Base-by-base conservation (phyloP, 1,140 invertebrate genomes). In the Camponotus vicinus region DNA sequence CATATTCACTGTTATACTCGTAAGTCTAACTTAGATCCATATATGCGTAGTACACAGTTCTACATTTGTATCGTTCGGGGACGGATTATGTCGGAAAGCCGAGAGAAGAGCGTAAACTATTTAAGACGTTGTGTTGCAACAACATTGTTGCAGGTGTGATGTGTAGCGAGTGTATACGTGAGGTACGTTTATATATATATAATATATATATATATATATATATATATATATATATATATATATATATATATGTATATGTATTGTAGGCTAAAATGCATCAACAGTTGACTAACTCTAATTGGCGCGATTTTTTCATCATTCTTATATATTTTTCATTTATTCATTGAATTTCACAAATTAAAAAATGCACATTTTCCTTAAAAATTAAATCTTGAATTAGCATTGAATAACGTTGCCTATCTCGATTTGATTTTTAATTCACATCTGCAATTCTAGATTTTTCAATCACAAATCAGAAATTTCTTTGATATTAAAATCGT, bases 81-180 rank as follows among this genome's bases (percentile, higher is more conserved):
- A 92, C 90, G 90, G 91, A 92, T 91, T 90, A 86, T 88, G 90
- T 89, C 90, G 91, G 88, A 92, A 91, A 91, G 87, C 89, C 78
- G 83, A 90, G 83, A 90, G 89, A 83, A 73, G 89, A 90, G 79
- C 75, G 89, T 90, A 59, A 90, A 90, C 61, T 89, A 79, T 89
- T 87, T 85, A 45, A 49, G 27, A 75, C 67, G 34, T 21, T 6
- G 34, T 34, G 34, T 21, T 52, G 27, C 21, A 63, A 63, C 11
- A 27, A 82, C 79, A 40, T 45, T 40, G 11, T 82, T 40, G 15
- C 21, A 63, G 27, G 8, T 83, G 40, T 55, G 32, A 73, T 55
- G 71, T 42, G 40, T 55, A 32, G 32, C 18, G 49, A n/a, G 42
- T 71, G 27, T 83, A 59, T 71, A 61, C 40, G 69, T 83, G 69